A percentile compares a stretch with the other conserved stretches of the same genome.
Conservation (phyloP, 2,113 vertebrate genomes). For the Alethe diademata region DNA sequence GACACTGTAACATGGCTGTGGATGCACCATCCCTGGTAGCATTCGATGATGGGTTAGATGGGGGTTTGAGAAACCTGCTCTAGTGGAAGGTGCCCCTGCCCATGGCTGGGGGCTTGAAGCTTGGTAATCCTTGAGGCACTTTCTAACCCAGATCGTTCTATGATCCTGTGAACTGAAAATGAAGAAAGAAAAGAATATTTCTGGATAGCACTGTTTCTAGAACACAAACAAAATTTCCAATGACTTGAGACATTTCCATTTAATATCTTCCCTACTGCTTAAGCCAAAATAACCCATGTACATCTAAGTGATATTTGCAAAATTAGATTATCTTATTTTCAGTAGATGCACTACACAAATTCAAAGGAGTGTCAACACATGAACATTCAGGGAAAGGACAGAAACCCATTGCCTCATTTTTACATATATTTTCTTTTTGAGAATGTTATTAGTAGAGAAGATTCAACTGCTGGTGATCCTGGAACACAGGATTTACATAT, state of each 20-base stretch:
- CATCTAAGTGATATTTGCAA: not conserved
- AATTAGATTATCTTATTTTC: not conserved
- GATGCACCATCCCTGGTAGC: not conserved
- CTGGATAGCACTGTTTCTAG: not conserved
- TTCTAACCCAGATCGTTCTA: not conserved
- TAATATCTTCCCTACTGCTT: not conserved
- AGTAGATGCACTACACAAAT: not conserved
- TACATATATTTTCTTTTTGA: not conserved
- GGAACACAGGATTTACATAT: not conserved
- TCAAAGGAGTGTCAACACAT: not conserved
- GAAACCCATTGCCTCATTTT: not conserved
- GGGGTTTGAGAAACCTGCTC: not conserved
- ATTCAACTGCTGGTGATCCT: not conserved
- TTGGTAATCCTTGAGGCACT: no score
- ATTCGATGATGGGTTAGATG: rapidly evolving
- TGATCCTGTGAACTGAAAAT: not conserved
- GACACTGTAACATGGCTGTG: not conserved
- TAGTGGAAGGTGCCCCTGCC: not conserved
- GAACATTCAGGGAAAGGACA: not conserved
- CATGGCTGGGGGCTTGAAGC: not conserved
- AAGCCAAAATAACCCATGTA: not conserved
- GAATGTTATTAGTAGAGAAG: not conserved
- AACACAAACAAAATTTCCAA: not conserved
- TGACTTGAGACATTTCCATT: not conserved
- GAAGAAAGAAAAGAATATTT: not conserved